A percentile compares a stretch with the other conserved stretches of the same genome.
Conservation (phyloP, 2,113 vertebrate species). For the Vireo altiloquus region DNA sequence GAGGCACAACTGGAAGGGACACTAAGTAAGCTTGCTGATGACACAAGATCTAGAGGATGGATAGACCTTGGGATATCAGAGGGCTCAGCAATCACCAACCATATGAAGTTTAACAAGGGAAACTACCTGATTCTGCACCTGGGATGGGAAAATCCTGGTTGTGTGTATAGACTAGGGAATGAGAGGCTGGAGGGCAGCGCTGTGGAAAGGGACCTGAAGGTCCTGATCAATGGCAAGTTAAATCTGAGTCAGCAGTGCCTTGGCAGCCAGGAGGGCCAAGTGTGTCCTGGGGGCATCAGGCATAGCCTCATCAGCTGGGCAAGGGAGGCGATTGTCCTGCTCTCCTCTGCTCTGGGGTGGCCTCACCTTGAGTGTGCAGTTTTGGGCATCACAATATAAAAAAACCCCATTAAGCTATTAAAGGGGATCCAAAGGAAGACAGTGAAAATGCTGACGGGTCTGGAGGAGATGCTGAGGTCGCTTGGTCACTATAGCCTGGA, state of each 20-base stretch:
- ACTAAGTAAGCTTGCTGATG: accelerated
- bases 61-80: not conserved
- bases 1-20: not conserved
- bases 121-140: not conserved
- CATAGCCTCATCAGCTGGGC: accelerated
- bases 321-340: not conserved
- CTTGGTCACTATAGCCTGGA: not conserved
- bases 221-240: accelerated
- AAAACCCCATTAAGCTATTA: not conserved
- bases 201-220: not conserved
- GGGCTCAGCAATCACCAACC: not conserved
- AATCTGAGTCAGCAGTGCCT: not conserved
- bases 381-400: not conserved
- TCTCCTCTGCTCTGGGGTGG: accelerated
- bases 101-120: not conserved
- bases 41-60: not conserved
- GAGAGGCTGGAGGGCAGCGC: not conserved
- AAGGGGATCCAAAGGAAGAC: not conserved
- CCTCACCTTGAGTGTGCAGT: accelerated
- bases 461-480: not conserved
- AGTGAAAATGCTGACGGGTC: not conserved
- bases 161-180: not conserved
- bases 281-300: accelerated
- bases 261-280: not conserved
- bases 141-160: not conserved